Evolutionary conservation across 2,113 vertebrate genomes (phyloP).

Genomic region (Neogale vison): DNA sequence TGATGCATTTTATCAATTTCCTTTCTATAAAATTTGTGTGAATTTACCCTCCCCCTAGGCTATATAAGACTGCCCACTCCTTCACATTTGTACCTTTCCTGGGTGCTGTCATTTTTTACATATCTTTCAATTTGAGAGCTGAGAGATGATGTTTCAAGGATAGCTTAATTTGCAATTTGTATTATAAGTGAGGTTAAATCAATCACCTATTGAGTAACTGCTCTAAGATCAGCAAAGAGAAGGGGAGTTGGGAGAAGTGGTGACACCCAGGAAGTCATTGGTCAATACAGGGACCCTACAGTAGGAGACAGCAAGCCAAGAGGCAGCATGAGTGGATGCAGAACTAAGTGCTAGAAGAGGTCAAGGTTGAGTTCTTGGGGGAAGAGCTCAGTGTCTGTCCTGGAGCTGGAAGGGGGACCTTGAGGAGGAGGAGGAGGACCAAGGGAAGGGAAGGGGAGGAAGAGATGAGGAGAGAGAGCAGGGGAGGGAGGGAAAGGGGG

Average conservation of each 20-base stretch:
- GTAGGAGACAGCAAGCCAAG: not conserved
- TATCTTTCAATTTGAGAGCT: conserved; percentile 11
- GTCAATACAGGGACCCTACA: not conserved
- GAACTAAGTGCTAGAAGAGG: not conserved
- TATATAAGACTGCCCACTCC: not conserved
- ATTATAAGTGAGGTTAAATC: conserved; percentile 25
- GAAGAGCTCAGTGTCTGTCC: not conserved
- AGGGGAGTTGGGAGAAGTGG: not conserved
- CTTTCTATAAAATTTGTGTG: not conserved
- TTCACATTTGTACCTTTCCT: not conserved
- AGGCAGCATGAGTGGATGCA: not conserved
- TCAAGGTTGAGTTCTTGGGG: not conserved
- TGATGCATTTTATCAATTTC: not conserved
- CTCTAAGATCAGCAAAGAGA: conserved; percentile 17
- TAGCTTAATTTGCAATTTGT: conserved; percentile 26
- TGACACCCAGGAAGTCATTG: not conserved
- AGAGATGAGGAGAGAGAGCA: not conserved
- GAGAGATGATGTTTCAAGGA: conserved; percentile 34
- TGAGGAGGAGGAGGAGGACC: not conserved
- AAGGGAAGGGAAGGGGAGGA: not conserved
- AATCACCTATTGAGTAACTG: conserved; percentile 2
- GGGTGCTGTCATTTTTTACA: not conserved
- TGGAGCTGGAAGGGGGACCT: not conserved
- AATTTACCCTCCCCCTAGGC: not conserved
- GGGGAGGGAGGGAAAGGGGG: not conserved